Percentiles rank a stretch among this genome's conserved stretches.
Evolutionary conservation across 1,140 invertebrate genomes (phyloP).

Genomic region (Delia radicum): DNA sequence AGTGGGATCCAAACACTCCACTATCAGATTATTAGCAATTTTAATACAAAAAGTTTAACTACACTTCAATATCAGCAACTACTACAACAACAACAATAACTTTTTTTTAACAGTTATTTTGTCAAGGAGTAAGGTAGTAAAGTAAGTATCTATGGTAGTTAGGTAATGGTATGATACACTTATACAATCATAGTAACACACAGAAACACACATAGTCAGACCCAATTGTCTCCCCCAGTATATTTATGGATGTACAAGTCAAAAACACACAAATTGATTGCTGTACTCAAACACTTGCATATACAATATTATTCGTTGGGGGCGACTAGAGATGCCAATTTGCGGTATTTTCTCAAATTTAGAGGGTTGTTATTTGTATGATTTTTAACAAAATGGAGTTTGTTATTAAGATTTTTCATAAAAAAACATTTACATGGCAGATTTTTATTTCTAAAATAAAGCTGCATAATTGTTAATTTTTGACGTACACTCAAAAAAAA

Average conservation of each 20-base stretch:
- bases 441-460: too few species aligned
- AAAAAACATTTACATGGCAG: too few species aligned
- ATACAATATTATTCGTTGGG: not conserved
- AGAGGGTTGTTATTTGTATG: too few species aligned
- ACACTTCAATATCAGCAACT: constrained; percentile 10
- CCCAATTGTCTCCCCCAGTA: not conserved
- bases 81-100: not conserved
- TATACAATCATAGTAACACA: not conserved
- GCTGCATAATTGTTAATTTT: too few species aligned
- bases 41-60: constrained; percentile 18
- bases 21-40: constrained; percentile 23
- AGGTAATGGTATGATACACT: not conserved
- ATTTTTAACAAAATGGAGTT: too few species aligned
- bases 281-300: not conserved
- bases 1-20: constrained; percentile 3
- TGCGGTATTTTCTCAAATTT: too few species aligned
- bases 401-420: too few species aligned
- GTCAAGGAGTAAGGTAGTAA: not conserved
- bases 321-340: not conserved
- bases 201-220: not conserved
- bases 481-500: too few species aligned
- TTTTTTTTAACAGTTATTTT: not conserved
- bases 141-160: not conserved
- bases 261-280: constrained; percentile 7
- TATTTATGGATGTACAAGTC: constrained; percentile 2